Percentiles rank a stretch among this genome's conserved stretches.
Conservation (phyloP, 2,113 vertebrate genomes). For the Atractosteus spatula region DNA sequence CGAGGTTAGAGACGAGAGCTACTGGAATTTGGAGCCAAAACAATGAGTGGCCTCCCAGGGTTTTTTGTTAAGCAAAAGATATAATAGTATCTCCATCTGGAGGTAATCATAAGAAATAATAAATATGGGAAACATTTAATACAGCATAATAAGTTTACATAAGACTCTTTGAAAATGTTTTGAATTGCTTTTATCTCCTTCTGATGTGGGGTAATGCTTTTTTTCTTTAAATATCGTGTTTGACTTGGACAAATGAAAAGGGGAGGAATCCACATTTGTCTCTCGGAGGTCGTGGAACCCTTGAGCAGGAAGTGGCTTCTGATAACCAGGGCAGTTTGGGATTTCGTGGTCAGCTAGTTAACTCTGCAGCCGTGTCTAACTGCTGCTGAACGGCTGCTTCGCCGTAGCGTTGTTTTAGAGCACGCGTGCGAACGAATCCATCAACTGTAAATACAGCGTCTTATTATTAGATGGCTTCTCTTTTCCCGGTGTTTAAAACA, state of each 20-base stretch:
- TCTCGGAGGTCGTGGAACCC: conserved; percentile 59
- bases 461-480: too few relatives aligned
- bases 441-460: too few relatives aligned
- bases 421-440: too few relatives aligned
- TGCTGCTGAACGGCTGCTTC: too few relatives aligned
- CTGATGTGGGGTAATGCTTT: conserved; percentile 60
- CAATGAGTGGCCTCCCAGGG: conserved; percentile 30
- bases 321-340: conserved; percentile 25
- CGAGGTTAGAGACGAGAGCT: conserved; percentile 1
- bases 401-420: too few relatives aligned
- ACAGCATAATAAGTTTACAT: conserved; percentile 68
- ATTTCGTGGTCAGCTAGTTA: too few relatives aligned
- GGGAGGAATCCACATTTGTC: conserved; percentile 39
- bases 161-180: conserved; percentile 52
- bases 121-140: conserved; percentile 75
- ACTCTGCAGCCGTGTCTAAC: too few relatives aligned
- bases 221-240: conserved; percentile 37
- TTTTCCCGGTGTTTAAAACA: too few relatives aligned
- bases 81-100: conserved; percentile 61
- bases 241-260: conserved; percentile 60
- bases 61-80: conserved; percentile 7
- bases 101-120: conserved; percentile 61
- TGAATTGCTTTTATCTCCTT: conserved; percentile 33
- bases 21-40: conserved; percentile 45
- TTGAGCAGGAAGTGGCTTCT: conserved; percentile 51